Base-by-base conservation (phyloP, 2,113 vertebrate species). In the Sterrhoptilus dennistouni region DNA sequence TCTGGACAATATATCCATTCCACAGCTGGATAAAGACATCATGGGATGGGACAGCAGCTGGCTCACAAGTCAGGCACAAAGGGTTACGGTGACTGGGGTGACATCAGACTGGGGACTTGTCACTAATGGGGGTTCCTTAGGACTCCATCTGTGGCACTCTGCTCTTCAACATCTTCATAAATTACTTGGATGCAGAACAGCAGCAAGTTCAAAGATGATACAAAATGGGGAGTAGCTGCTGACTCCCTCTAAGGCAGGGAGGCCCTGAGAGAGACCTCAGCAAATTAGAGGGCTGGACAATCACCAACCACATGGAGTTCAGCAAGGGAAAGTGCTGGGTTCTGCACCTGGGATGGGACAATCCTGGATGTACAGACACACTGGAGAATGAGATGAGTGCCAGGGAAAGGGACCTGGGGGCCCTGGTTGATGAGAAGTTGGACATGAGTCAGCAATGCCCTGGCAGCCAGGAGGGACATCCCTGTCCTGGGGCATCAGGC, bases 281-380 rank as follows among this genome's bases (percentile, higher is more conserved):
- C 31, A 50, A 42, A 35, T 76, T 4, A 42, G 31, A 36, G 44
- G 25, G 23, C 29, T 68, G 36, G 71, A 14, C 36, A 68, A 6
- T 35, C 44, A 35, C 35, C 29, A 56, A 1, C 60, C 12, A 21
- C 8, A 16, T 49, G 60, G 35, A 57, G 20, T 13, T 75, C 24
- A 24, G 4, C 19, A 40, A 40, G 42, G 23, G 29, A 28, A 65
- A n/a, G 8, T 40, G 24, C 28, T 0, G 0, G 60, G 29, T 49
- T 40, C 24, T 65, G 29, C 29, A 4, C 15, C 31, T 49, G 42
- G 42, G 23, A 29, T 12, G 20, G 20, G 29, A 6, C 15, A 65
- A 2, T 5, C 23, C 29, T 40, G 40, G n/a, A 9, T 54, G 12
- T 54, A 45, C 2, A 16, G 33, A 28, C 38, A 38, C 28, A n/a